Percentiles rank a stretch among this genome's conserved stretches.
These are phyloP conservation scores for Proales similis DNA, from an alignment of 1,140 invertebrate species.

Conservation along the genomic window DNA sequence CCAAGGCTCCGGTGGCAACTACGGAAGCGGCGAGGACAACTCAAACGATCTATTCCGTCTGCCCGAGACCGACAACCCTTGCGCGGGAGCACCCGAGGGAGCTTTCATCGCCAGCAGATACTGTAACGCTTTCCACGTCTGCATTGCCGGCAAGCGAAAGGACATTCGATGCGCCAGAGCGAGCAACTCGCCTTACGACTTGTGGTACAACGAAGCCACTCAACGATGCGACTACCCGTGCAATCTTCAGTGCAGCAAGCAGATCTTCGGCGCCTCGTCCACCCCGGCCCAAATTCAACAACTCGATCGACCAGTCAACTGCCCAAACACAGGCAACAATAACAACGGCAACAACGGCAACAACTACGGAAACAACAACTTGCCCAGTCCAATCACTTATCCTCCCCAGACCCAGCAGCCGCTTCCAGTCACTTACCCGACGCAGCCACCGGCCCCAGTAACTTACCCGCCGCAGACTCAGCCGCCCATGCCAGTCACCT, in stretches of 20 bases:
- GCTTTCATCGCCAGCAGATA: constrained; percentile 16
- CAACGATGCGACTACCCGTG: constrained; percentile 38
- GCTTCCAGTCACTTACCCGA: too few species aligned
- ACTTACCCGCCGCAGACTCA: too few species aligned
- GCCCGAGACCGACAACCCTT: constrained; percentile 24
- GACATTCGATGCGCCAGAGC: constrained; percentile 32
- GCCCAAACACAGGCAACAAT: too few species aligned
- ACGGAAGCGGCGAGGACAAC: constrained; percentile 10
- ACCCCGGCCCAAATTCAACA: constrained; percentile 6
- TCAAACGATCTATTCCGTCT: constrained; percentile 24
- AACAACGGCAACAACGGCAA: too few species aligned
- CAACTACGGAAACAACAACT: too few species aligned
- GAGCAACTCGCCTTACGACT: constrained; percentile 26
- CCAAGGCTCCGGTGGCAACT: constrained; percentile 18
- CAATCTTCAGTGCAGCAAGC: constrained; percentile 16
- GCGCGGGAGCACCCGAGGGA: constrained; percentile 21
- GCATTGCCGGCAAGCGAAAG: constrained; percentile 20
- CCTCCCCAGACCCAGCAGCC: too few species aligned
- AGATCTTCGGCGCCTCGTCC: neutral
- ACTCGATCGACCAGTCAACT: too few species aligned
- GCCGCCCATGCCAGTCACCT: too few species aligned
- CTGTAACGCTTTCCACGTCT: constrained; percentile 35
- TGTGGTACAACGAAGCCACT: constrained; percentile 34
- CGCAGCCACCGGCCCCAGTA: too few species aligned
- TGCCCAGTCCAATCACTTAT: too few species aligned